Evolutionary conservation across 2,888 invertebrate species (phyloP), one percentile per base, ranked within the genome.

Genomic region (Limnephilus marmoratus): DNA sequence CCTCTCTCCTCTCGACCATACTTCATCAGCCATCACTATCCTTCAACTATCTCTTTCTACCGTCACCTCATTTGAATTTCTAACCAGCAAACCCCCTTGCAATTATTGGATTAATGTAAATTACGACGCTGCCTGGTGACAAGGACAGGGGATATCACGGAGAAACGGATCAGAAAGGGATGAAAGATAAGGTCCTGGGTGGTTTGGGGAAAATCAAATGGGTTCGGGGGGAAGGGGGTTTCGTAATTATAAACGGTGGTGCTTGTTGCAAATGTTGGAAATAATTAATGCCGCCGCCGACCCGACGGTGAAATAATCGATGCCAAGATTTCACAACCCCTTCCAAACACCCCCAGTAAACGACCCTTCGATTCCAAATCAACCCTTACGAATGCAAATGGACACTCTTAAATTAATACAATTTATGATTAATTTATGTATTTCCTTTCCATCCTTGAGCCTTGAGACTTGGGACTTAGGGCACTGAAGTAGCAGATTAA

Each of bases 91-190:
- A 98, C 98, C 98, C 97, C 97, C 97, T 97, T 97, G 98, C 98
- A 98, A 98, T 98, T 98, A 98, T 98, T 98, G 98, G 98, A 98
- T 98, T 98, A 98, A 98, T 98, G 98, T 98, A 98, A 98, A 98
- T 98, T 97, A 98, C 97, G 97, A 97, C 97, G 97, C 97, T 97
- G 90, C 90, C 90, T 83, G 91, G 81, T 34, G 87, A 81, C 68
- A 31, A 87, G 82, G 92, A 41, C 37, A 37, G 31, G 37, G 86
- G 87, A 37, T 81, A 34, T 12, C 80, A 31, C 49, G 80, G 45
- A 81, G 49, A 12, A 81, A 15, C 29, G 86, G 85, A 68, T 83
- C 80, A 89, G 91, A 91, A 83, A 89, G 88, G 89, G 91, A 91
- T 85, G 89, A 68, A 81, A 18, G 91, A 82, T 68, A 81, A 81